phyloP scores from a whole-genome alignment of 2,888 invertebrate genomes.

The Hesperia comma region DNA sequence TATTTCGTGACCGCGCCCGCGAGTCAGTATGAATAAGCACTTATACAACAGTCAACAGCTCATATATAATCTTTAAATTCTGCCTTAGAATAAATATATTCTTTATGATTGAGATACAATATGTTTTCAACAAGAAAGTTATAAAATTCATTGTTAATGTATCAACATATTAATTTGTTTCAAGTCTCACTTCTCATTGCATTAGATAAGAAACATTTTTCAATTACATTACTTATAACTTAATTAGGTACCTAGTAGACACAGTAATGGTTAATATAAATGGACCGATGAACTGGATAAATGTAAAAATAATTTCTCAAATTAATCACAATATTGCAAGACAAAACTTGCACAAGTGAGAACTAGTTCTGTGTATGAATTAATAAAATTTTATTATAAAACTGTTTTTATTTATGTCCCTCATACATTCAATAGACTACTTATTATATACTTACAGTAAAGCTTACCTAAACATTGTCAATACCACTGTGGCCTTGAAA shows the following conservation, averaged over 20 bases:
- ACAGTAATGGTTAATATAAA: not conserved
- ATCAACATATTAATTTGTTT: not conserved
- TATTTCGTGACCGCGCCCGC: too few species aligned
- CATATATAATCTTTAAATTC: too few species aligned
- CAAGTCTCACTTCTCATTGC: not conserved
- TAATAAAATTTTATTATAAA: slow-evolving; percentile 70
- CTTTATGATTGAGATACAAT: too few species aligned
- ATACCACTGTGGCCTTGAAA: too few species aligned
- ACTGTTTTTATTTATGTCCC: slow-evolving; percentile 38
- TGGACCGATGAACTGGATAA: too few species aligned
- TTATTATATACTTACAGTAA: too few species aligned
- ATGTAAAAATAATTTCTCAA: slow-evolving; percentile 43
- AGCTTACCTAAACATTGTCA: too few species aligned
- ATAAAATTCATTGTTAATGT: not conserved
- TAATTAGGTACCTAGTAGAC: not conserved
- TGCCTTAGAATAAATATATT: too few species aligned
- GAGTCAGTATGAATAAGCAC: too few species aligned
- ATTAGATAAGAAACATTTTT: not conserved
- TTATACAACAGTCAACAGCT: too few species aligned
- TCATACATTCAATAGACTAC: not conserved
- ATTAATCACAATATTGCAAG: slow-evolving; percentile 53
- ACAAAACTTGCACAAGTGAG: slow-evolving; percentile 66
- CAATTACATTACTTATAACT: not conserved
- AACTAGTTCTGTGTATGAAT: slow-evolving; percentile 60
- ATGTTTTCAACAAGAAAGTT: too few species aligned